These are phyloP conservation scores for Eclectus roratus DNA, from an alignment of 2,113 vertebrate genomes.

Conservation along the genomic window DNA sequence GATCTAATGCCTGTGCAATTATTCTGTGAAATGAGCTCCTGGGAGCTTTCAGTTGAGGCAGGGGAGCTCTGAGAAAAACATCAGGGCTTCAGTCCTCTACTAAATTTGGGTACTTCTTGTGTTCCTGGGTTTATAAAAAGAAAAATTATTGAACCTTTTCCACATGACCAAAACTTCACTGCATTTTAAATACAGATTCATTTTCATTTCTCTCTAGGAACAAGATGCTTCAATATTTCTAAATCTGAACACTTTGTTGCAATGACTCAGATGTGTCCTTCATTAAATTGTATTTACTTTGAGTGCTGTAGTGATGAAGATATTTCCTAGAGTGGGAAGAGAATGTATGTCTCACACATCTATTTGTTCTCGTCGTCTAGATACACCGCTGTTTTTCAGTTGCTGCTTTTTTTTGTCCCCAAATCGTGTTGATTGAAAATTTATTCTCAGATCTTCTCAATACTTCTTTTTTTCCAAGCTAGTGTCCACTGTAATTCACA, in stretches of 20 bases:
- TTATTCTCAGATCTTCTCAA: not conserved
- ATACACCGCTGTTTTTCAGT: not conserved
- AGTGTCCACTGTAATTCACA: not conserved
- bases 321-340: not conserved
- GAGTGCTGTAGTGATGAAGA: not conserved
- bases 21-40: slow-evolving; percentile 10
- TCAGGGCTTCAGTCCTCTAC: not conserved
- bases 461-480: not conserved
- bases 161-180: not conserved
- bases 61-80: not conserved
- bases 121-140: not conserved
- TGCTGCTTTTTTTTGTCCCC: not conserved
- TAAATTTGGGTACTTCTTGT: not conserved
- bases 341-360: not conserved
- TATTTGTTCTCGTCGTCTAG: not conserved
- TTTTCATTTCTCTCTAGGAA: not conserved
- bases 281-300: not conserved
- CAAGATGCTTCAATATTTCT: not conserved
- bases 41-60: not conserved
- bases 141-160: not conserved
- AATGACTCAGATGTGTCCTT: not conserved
- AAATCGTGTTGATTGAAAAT: not conserved
- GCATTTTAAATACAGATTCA: not conserved
- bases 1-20: not conserved
- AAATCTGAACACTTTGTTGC: not conserved